These are phyloP conservation scores for Diprion similis DNA, from an alignment of 1,140 invertebrate genomes.

Conservation along the genomic window DNA sequence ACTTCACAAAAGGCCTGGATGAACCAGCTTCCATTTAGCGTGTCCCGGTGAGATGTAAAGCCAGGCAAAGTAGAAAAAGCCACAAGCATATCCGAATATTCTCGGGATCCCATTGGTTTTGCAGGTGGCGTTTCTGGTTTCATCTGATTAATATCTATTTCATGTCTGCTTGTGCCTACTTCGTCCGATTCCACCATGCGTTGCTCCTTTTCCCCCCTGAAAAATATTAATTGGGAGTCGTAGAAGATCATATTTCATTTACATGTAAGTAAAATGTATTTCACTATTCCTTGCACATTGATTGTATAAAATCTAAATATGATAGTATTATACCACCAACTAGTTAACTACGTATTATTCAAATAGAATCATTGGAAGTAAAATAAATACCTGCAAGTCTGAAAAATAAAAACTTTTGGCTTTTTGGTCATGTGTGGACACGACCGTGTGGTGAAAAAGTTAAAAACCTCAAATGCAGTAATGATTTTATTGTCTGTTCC, in stretches of 20 bases:
- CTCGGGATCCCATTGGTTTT: slow-evolving; percentile 38
- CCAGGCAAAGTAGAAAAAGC: slow-evolving; percentile 72
- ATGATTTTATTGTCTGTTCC: slow-evolving; percentile 34
- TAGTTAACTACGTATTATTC: neutral
- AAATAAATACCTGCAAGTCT: slow-evolving; percentile 69
- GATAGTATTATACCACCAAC: no score
- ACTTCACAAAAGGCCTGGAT: slow-evolving; percentile 77
- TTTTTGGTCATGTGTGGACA: slow-evolving; percentile 68
- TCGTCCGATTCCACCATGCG: slow-evolving; percentile 19
- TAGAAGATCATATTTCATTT: neutral
- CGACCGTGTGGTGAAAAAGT: slow-evolving; percentile 68
- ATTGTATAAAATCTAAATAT: no score
- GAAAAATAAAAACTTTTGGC: slow-evolving; percentile 83
- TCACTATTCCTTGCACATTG: slow-evolving; percentile 14
- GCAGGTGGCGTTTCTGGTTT: slow-evolving; percentile 14
- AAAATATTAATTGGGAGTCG: neutral
- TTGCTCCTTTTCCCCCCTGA: slow-evolving; percentile 29
- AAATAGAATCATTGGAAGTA: neutral
- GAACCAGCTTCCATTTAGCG: slow-evolving; percentile 73
- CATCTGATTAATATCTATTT: slow-evolving; percentile 24
- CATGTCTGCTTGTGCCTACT: slow-evolving; percentile 12
- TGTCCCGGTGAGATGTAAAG: slow-evolving; percentile 71
- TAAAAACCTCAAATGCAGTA: slow-evolving; percentile 59
- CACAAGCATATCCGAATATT: slow-evolving; percentile 71
- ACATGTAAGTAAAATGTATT: slow-evolving; percentile 26